A percentile compares a stretch with the other conserved stretches of the same genome.
Conservation (phyloP, 1,140 invertebrate genomes). For the Belonocnema kinseyi region DNA sequence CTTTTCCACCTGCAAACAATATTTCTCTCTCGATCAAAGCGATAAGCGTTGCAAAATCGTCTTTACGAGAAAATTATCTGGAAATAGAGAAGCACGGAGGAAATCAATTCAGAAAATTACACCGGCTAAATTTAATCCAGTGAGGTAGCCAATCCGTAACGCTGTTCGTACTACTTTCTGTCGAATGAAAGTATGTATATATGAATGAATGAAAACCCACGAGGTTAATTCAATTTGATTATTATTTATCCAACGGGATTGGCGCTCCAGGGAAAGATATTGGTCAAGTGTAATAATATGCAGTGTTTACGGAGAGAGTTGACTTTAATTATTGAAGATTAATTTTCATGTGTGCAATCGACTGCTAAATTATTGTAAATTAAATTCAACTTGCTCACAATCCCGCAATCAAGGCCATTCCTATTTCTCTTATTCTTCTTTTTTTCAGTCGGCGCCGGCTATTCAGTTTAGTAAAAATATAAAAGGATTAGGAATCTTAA, state of each 20-base stretch:
- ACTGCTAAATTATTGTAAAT: background rate
- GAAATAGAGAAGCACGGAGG: conserved; percentile 21
- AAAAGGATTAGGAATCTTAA: background rate
- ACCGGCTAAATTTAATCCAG: conserved; percentile 18
- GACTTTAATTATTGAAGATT: conserved; percentile 27
- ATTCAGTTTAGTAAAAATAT: conserved; percentile 1
- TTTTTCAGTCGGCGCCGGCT: background rate
- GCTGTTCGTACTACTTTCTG: conserved; percentile 22
- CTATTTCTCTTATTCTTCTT: background rate
- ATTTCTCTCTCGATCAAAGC: conserved; percentile 10
- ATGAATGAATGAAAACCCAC: background rate
- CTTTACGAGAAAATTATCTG: conserved; percentile 14
- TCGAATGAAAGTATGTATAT: conserved; percentile 10
- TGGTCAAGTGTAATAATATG: background rate
- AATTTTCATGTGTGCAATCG: conserved; percentile 19
- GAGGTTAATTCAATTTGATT: background rate
- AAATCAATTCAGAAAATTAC: conserved; percentile 21
- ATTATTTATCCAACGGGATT: background rate
- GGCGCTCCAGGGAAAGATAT: background rate
- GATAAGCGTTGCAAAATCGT: conserved; percentile 4
- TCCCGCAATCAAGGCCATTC: background rate
- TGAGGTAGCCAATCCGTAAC: background rate
- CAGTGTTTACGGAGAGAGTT: conserved; percentile 6
- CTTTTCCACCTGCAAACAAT: conserved; percentile 22
- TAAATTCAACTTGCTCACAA: conserved; percentile 13